These are phyloP conservation scores for Lophura swinhoii DNA, from an alignment of 2,797 vertebrate species.

Conservation along the genomic window DNA sequence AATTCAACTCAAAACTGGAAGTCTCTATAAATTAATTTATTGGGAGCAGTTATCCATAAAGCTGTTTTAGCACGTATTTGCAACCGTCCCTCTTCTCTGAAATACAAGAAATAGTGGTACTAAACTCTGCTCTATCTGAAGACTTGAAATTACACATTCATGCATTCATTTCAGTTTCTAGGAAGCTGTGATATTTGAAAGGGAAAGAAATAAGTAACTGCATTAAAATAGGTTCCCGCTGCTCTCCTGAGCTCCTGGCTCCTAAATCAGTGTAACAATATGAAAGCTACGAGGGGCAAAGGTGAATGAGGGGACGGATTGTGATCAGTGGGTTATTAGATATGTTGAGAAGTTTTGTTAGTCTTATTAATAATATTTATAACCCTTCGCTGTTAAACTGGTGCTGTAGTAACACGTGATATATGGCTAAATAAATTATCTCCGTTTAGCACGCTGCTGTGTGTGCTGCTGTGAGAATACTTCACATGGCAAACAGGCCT, in stretches of 20 bases:
- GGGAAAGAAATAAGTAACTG: background rate
- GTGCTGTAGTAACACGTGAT: constrained; percentile 73
- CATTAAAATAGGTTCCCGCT: background rate
- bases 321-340: constrained; percentile 81
- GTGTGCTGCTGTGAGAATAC: constrained; percentile 77
- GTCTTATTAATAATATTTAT: constrained; percentile 85
- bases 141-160: background rate
- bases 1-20: background rate
- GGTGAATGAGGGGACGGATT: constrained; percentile 75
- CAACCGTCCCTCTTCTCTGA: background rate
- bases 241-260: background rate
- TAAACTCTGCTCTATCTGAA: background rate
- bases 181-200: background rate
- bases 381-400: constrained; percentile 80
- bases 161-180: background rate
- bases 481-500: background rate
- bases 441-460: constrained; percentile 63
- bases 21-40: background rate
- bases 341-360: constrained; percentile 75
- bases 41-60: background rate
- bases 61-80: background rate
- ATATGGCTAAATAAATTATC: constrained; percentile 79
- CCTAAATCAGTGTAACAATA: constrained; percentile 53
- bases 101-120: background rate
- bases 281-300: constrained; percentile 64